Evolutionary conservation across 1,140 invertebrate genomes (phyloP).

Genomic region (Halyomorpha halys): DNA sequence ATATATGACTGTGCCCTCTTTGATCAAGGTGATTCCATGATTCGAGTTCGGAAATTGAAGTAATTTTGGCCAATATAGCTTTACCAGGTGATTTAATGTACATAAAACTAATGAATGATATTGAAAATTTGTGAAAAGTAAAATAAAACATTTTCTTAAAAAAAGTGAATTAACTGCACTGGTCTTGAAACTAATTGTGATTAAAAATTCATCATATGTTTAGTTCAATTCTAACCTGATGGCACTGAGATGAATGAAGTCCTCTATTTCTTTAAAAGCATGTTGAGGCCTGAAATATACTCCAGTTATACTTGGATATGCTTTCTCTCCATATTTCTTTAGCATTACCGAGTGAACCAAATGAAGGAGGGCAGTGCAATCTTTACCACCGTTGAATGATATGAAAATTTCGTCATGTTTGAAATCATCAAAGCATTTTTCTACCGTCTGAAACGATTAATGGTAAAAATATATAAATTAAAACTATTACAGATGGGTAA

Average conservation of each 20-base stretch:
- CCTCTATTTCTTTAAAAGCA: conserved; percentile 76
- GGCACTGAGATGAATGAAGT: conserved; percentile 61
- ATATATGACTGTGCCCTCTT: too few species aligned
- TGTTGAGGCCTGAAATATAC: conserved; percentile 64
- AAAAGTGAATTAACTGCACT: too few species aligned
- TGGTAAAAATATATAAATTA: too few species aligned
- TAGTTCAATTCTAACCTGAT: conserved; percentile 38
- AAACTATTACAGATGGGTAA: too few species aligned
- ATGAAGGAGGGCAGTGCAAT: conserved; percentile 85
- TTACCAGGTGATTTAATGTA: too few species aligned
- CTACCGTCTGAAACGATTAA: conserved; percentile 32
- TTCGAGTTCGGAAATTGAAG: too few species aligned
- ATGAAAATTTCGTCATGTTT: conserved; percentile 64
- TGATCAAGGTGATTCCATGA: too few species aligned
- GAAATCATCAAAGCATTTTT: conserved; percentile 41
- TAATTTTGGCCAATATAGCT: too few species aligned
- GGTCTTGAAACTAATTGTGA: too few species aligned
- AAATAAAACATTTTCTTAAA: too few species aligned
- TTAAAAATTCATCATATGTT: background rate
- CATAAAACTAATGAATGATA: too few species aligned
- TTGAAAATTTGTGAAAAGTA: too few species aligned
- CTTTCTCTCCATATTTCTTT: conserved; percentile 35
- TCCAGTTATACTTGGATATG: conserved; percentile 42
- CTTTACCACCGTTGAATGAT: conserved; percentile 95
- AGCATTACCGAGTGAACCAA: conserved; percentile 53